Conservation (phyloP, 2,888 invertebrate genomes). For the Chironomus tentans region DNA sequence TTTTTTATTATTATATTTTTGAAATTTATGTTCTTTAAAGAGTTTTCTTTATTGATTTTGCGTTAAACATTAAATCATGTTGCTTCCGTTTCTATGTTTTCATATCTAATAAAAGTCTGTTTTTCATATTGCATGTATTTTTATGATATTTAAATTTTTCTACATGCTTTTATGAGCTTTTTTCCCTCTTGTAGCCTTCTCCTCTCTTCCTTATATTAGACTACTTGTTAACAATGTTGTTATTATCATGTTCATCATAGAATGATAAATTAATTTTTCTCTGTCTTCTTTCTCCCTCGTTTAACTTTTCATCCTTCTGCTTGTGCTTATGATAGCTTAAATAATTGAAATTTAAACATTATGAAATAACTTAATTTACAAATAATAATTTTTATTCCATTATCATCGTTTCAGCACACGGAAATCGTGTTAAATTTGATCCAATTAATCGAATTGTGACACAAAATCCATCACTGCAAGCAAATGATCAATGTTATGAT, state of each 20-base stretch:
- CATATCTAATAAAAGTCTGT: no score
- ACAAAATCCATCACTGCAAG: not conserved
- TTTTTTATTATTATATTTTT: not conserved
- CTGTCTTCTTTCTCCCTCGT: not conserved
- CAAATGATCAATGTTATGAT: conserved; percentile 50
- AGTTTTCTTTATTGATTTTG: not conserved
- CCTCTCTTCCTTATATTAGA: not conserved
- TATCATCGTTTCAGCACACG: not conserved
- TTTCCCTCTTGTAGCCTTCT: not conserved
- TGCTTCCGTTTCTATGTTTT: not conserved
- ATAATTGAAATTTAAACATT: no score
- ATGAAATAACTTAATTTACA: not conserved
- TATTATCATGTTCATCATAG: not conserved
- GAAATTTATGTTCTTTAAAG: not conserved
- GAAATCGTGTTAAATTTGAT: conserved; percentile 20
- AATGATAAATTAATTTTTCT: not conserved
- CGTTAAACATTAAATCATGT: not conserved
- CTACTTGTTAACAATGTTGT: conserved; percentile 3
- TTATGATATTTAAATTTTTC: not conserved
- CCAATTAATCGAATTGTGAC: conserved; percentile 9
- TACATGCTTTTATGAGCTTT: not conserved
- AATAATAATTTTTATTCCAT: not conserved
- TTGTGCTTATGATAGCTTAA: no score
- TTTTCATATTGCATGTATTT: not conserved
- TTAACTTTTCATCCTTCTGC: not conserved